Conservation (phyloP, 1,140 invertebrate genomes). For the Nautilus pompilius region DNA sequence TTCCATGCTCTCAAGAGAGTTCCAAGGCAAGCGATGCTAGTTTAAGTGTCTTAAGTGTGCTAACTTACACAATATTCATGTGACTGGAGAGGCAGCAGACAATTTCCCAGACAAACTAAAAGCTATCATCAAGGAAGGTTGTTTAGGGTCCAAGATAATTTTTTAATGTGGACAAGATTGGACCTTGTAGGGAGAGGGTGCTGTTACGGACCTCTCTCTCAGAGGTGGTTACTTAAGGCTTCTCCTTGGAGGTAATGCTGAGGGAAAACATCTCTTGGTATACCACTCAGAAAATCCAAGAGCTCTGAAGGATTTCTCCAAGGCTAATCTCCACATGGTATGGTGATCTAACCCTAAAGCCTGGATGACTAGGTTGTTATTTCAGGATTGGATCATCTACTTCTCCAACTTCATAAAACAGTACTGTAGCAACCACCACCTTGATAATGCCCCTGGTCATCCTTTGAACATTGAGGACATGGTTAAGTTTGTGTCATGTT, state of each 20-base stretch:
- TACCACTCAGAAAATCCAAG: too few relatives aligned
- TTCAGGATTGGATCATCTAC: too few relatives aligned
- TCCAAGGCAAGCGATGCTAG: conserved; percentile 46
- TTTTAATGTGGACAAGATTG: conserved; percentile 13
- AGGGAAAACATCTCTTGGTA: too few relatives aligned
- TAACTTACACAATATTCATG: conserved; percentile 42
- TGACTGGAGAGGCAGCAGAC: conserved; percentile 46
- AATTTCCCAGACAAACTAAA: conserved; percentile 28
- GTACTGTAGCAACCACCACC: conserved; percentile 15
- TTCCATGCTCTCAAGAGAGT: too few relatives aligned
- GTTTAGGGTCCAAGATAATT: conserved; percentile 11
- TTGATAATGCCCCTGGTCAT: conserved; percentile 26
- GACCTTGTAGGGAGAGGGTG: conserved; percentile 15
- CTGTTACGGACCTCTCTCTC: too few relatives aligned
- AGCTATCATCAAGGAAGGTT: conserved; percentile 10
- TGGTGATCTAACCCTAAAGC: too few relatives aligned
- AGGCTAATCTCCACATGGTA: too few relatives aligned
- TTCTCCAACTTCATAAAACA: conserved; percentile 12
- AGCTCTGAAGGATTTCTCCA: too few relatives aligned
- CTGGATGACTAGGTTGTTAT: too few relatives aligned
- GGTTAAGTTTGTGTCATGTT: conserved; percentile 14
- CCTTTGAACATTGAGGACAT: conserved; percentile 12
- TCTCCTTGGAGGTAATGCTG: too few relatives aligned
- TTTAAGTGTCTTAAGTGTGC: conserved; percentile 48
- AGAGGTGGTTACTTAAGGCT: too few relatives aligned